Percentiles rank a stretch among this genome's conserved stretches.
Evolutionary conservation across 2,113 vertebrate species (phyloP).

Genomic region (Podarcis muralis): DNA sequence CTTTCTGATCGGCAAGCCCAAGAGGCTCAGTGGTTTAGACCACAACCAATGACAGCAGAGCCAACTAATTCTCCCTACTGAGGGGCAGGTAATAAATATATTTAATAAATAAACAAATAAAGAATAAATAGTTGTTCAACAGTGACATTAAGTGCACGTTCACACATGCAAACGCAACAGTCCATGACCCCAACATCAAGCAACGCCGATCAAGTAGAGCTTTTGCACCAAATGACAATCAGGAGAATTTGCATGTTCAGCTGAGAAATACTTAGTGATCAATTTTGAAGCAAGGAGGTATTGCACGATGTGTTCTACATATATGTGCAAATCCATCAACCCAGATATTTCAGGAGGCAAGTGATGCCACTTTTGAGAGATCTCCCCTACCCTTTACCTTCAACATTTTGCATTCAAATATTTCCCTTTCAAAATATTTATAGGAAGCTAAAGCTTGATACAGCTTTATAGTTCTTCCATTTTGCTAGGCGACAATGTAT

Average conservation of each 20-base stretch:
- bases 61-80: no score
- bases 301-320: background rate
- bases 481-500: background rate
- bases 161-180: background rate
- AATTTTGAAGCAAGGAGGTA: background rate
- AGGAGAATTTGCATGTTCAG: background rate
- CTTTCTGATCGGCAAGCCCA: no score
- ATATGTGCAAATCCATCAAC: background rate
- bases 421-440: background rate
- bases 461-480: background rate
- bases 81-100: no score
- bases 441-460: background rate
- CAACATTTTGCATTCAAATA: background rate
- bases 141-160: background rate
- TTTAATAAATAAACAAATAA: no score
- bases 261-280: background rate
- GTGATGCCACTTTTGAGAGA: background rate
- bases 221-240: background rate
- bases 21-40: no score
- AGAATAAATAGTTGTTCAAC: background rate
- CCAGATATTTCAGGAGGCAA: background rate
- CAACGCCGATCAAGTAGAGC: background rate
- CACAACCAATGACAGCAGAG: no score
- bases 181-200: background rate
- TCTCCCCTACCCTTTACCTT: no score